Conservation (phyloP, 2,797 vertebrate genomes). For the Telmatherina bonti region DNA sequence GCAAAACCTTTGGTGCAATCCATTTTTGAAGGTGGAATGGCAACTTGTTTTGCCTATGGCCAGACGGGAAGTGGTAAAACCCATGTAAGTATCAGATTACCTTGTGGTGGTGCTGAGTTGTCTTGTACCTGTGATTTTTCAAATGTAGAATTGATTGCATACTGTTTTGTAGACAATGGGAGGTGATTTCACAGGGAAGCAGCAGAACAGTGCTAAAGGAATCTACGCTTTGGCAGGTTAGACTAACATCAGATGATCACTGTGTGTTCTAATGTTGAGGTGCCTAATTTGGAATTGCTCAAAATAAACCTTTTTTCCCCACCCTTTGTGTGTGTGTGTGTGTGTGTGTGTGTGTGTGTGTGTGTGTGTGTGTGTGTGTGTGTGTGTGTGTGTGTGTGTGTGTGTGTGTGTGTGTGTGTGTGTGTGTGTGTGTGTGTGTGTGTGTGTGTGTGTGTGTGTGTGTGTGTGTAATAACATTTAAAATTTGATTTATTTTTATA, state of each 20-base stretch:
- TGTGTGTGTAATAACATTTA: too few relatives aligned
- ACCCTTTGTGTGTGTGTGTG: too few relatives aligned
- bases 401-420: too few relatives aligned
- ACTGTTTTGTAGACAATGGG: conserved; percentile 90
- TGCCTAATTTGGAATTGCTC: background rate
- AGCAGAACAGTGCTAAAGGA: conserved; percentile 90
- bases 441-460: too few relatives aligned
- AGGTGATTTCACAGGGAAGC: conserved; percentile 91
- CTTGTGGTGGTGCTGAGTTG: background rate
- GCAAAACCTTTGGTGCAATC: conserved; percentile 94
- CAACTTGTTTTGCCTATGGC: conserved; percentile 95
- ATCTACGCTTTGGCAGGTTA: conserved; percentile 95
- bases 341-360: too few relatives aligned
- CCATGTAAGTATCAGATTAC: conserved; percentile 85
- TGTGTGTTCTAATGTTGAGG: background rate
- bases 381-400: too few relatives aligned
- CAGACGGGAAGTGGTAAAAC: conserved; percentile 99
- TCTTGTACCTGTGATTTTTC: background rate
- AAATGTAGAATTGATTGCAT: background rate
- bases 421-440: too few relatives aligned
- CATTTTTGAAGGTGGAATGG: conserved; percentile 91
- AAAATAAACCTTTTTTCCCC: too few relatives aligned
- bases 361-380: too few relatives aligned
- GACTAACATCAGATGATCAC: background rate
- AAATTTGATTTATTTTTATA: too few relatives aligned